Conservation (phyloP, 92 coral and sea anemone species). For the Blastomussa wellsi region DNA sequence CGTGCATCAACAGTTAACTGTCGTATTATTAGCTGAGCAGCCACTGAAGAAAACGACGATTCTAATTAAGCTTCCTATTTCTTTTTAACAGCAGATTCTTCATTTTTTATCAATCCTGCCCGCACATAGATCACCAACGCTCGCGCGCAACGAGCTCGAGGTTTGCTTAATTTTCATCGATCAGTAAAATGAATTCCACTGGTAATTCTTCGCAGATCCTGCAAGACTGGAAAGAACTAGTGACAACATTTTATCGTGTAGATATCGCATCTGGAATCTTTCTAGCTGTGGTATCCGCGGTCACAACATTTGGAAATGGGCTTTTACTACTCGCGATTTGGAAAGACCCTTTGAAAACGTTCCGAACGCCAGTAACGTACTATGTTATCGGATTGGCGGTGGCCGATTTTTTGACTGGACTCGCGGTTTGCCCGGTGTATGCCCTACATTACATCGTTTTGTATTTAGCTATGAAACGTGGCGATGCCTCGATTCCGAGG, state of each 20-base stretch:
- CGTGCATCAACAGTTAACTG: not conserved
- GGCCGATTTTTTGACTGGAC: slow-evolving; percentile 62
- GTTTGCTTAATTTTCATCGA: not conserved
- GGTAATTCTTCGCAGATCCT: not conserved
- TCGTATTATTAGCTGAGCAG: too few relatives aligned
- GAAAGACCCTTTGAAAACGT: slow-evolving; percentile 54
- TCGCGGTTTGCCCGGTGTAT: slow-evolving; percentile 41
- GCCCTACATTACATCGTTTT: slow-evolving; percentile 8
- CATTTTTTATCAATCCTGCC: not conserved
- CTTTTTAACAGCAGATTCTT: not conserved
- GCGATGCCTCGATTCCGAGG: not conserved
- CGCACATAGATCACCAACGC: not conserved
- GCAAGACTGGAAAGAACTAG: not conserved
- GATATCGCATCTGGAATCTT: slow-evolving; percentile 36
- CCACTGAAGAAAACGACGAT: too few relatives aligned
- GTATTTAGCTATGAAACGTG: not conserved
- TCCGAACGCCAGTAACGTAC: slow-evolving; percentile 59
- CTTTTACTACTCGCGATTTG: slow-evolving; percentile 63
- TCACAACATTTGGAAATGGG: slow-evolving; percentile 53
- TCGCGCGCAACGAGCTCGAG: not conserved
- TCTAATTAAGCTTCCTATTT: not conserved
- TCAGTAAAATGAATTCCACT: not conserved
- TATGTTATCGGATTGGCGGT: slow-evolving; percentile 56
- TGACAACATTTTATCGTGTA: slow-evolving; percentile 6
- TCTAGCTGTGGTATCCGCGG: slow-evolving; percentile 32